These are phyloP conservation scores for Eunapius fragilis DNA, from an alignment of 37 sponge, comb jelly and placozoan genomes.

Conservation along the genomic window DNA sequence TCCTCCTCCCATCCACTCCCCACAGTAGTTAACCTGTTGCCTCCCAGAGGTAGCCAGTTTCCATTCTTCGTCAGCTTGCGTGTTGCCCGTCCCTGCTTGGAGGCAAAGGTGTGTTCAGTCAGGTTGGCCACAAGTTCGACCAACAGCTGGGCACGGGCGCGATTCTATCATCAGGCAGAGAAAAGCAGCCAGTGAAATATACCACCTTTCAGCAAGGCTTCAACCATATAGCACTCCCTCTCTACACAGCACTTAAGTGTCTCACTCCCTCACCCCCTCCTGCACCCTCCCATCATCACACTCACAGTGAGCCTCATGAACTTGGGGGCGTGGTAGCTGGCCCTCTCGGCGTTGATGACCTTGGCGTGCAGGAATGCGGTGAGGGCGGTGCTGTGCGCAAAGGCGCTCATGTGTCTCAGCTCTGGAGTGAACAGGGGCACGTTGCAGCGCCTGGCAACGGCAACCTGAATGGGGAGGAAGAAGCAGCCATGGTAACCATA, in stretches of 20 bases:
- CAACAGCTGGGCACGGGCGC: conserved; percentile 60
- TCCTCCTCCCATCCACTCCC: neutral
- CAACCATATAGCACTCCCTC: too few relatives aligned
- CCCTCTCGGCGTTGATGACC: conserved; percentile 88
- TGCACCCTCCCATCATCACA: neutral
- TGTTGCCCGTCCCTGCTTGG: conserved; percentile 52
- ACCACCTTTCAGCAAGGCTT: too few relatives aligned
- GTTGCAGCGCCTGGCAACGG: conserved; percentile 38
- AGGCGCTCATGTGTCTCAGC: conserved; percentile 48
- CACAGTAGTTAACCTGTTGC: conserved; percentile 43
- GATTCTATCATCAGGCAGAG: conserved; percentile 34
- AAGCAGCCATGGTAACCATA: neutral
- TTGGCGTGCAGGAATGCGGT: conserved; percentile 82
- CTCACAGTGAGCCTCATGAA: conserved; percentile 85
- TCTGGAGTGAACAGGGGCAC: conserved; percentile 70
- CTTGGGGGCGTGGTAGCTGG: conserved; percentile 86
- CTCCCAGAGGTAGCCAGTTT: conserved; percentile 89
- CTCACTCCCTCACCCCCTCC: neutral
- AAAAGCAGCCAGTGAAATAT: neutral
- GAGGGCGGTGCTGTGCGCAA: conserved; percentile 67
- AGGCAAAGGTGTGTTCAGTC: conserved; percentile 36
- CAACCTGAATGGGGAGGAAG: conserved; percentile 24
- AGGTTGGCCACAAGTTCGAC: conserved; percentile 31
- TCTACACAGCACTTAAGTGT: too few relatives aligned
- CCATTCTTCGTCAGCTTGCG: conserved; percentile 61